Base-by-base conservation (phyloP, 2,888 invertebrate genomes). In the Drosophila ustulata region DNA sequence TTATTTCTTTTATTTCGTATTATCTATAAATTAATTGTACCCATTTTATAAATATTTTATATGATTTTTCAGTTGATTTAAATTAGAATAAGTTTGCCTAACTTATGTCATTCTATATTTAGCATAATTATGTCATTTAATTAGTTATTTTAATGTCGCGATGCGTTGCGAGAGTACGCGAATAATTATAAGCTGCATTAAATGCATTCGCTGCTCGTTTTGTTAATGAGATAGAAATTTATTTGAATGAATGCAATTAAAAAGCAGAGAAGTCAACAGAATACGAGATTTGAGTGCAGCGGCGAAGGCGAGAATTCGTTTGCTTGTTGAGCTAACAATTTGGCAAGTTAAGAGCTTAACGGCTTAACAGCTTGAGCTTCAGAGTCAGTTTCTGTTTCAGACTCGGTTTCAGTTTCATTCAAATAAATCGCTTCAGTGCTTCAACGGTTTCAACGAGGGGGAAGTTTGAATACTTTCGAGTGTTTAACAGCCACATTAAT, bases 401-500 rank as follows among this genome's bases (percentile, higher is more conserved):
- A n/a, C n/a, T n/a, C n/a, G n/a, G 37, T 13, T 39, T 39, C 46
- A 41, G 58, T 39, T 58, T 30, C 30, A 46, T 43, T 59, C 58
- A 51, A 9, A 69, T 51, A 61, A 56, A 69, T 62, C 18, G 41
- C 23, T 13, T 11, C 23, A 46, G 63, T 25, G 30, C 46, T 57
- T 43, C 13, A 45, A 6, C 39, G 13, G 8, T 34, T 39, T 18
- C 28, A 4, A 18, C 37, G 5, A 9, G 9, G 3, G 5, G 37
- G 26, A 13, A 28, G 53, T 25, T 57, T 51, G 39, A 57, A 34
- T 47, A 37, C 52, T 53, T 56, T 70, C 64, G 26, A 53, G 45
- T 66, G 49, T 37, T 66, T 47, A 66, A 53, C 45, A 25, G 41
- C 23, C 9, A 52, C 57, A 66, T 71, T 56, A 56, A 57, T 67